These are phyloP conservation scores for Dryas iulia DNA, from an alignment of 1,140 invertebrate species.

Conservation along the genomic window DNA sequence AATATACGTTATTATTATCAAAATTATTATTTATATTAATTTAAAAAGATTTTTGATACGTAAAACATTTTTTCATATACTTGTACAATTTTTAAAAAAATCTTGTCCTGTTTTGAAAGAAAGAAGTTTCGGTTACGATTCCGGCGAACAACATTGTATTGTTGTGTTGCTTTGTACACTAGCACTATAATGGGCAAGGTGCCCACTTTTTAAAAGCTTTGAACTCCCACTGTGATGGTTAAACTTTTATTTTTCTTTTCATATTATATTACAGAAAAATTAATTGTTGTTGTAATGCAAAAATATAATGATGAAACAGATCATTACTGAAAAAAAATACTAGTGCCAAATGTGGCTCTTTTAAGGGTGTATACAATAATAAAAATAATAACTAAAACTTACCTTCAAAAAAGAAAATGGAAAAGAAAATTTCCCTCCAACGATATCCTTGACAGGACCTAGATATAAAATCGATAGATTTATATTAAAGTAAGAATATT, in stretches of 20 bases:
- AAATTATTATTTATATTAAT: background rate
- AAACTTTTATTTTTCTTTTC: background rate
- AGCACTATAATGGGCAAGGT: slow-evolving; percentile 18
- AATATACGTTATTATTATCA: background rate
- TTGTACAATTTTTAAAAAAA: background rate
- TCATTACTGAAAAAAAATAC: too few relatives aligned
- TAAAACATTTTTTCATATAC: too few relatives aligned
- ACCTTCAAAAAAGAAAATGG: slow-evolving; percentile 73
- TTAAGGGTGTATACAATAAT: too few relatives aligned
- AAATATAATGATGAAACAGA: too few relatives aligned
- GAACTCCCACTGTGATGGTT: background rate
- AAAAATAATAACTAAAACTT: slow-evolving; percentile 25
- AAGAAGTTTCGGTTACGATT: background rate
- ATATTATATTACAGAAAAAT: background rate
- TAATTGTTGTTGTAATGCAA: background rate
- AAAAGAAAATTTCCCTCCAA: slow-evolving; percentile 67
- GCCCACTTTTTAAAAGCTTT: slow-evolving; percentile 32
- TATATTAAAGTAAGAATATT: background rate
- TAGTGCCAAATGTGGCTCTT: too few relatives aligned
- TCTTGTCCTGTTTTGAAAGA: background rate
- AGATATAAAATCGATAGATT: slow-evolving; percentile 28
- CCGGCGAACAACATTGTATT: background rate
- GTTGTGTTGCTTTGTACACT: background rate
- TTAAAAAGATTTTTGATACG: too few relatives aligned
- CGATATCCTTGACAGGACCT: slow-evolving; percentile 71